Conservation (phyloP, 2,797 vertebrate species). For the Leuciscus waleckii region DNA sequence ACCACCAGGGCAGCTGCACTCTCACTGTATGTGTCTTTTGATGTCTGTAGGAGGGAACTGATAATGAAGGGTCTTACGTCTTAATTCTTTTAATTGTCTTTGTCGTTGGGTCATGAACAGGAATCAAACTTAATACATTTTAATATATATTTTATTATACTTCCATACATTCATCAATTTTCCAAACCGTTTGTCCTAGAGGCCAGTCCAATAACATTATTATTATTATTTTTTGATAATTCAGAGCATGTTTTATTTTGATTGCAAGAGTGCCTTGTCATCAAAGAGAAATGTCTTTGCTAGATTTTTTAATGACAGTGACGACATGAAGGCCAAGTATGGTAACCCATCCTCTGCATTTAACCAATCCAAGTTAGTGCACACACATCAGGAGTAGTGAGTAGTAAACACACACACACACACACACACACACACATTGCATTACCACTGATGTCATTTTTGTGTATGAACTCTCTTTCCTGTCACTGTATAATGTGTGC, state of each 20-base stretch:
- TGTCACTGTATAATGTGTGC: background rate
- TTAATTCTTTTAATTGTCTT: constrained; percentile 77
- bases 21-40: constrained; percentile 79
- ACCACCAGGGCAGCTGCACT: constrained; percentile 80
- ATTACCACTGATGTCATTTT: background rate
- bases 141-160: background rate
- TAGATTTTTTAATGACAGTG: background rate
- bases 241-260: background rate
- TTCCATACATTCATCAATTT: background rate
- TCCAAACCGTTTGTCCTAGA: background rate
- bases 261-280: background rate
- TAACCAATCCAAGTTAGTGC: too few species aligned
- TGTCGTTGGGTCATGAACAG: constrained; percentile 28
- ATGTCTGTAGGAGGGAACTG: constrained; percentile 75
- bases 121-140: constrained; percentile 26
- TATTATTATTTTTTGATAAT: background rate
- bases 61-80: constrained; percentile 77
- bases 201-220: background rate
- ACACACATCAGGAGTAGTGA: too few species aligned
- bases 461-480: constrained; percentile 15
- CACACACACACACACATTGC: too few species aligned
- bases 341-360: too few species aligned
- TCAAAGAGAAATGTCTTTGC: background rate
- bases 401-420: too few species aligned
- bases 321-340: too few species aligned